These are phyloP conservation scores for Acanthopagrus latus DNA, from an alignment of 2,797 vertebrate species.

Conservation along the genomic window DNA sequence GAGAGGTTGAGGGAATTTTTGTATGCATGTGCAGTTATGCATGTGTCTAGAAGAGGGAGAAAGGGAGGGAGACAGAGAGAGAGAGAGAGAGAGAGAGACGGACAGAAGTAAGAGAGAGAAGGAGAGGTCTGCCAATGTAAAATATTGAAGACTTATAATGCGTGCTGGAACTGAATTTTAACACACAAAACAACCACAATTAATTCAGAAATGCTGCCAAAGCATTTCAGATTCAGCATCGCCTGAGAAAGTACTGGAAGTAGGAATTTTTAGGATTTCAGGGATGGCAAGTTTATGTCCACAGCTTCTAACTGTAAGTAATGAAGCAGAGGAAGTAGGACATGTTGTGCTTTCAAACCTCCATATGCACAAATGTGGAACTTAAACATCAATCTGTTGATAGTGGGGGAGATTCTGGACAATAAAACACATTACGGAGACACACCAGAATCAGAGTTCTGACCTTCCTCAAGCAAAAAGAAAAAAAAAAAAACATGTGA, in stretches of 20 bases:
- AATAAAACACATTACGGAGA: not conserved
- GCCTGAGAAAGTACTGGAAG: constrained; percentile 32
- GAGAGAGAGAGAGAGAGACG: constrained; percentile 18
- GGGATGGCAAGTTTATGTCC: not conserved
- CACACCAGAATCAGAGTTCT: not conserved
- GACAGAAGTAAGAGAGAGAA: constrained; percentile 21
- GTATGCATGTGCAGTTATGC: constrained; percentile 32
- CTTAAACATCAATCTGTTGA: not conserved
- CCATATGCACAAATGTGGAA: not conserved
- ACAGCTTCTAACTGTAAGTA: not conserved
- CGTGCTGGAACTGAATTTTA: constrained; percentile 25
- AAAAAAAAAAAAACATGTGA: not conserved
- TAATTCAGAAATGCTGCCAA: constrained; percentile 44
- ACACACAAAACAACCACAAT: constrained; percentile 30
- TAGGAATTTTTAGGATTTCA: not conserved
- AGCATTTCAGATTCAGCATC: constrained; percentile 16
- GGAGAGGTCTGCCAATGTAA: constrained; percentile 42
- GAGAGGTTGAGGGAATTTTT: constrained; percentile 38
- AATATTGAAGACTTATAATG: constrained; percentile 38
- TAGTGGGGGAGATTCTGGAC: not conserved
- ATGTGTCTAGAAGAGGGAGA: constrained; percentile 35
- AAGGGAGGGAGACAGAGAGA: constrained; percentile 22
- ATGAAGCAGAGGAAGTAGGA: not conserved
- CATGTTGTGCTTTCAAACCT: not conserved
- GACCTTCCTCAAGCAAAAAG: not conserved